These are phyloP conservation scores for Neogale vison DNA, from an alignment of 2,113 vertebrate genomes.

Conservation along the genomic window DNA sequence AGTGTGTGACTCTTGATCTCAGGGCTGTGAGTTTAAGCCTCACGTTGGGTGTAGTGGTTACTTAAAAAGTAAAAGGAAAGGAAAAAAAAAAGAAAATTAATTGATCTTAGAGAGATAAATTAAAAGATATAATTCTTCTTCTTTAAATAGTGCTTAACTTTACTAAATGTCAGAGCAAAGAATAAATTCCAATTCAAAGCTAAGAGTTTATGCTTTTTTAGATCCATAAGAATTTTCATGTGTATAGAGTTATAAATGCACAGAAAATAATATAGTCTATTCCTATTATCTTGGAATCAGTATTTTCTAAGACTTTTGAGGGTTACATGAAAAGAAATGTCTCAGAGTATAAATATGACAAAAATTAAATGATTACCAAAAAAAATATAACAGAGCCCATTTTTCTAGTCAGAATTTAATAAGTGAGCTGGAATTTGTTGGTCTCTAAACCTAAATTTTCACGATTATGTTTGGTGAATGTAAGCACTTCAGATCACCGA, in stretches of 20 bases:
- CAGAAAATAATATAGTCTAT: not conserved
- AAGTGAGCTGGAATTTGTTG: constrained; percentile 21
- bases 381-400: not conserved
- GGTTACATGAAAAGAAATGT: not conserved
- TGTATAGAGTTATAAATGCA: not conserved
- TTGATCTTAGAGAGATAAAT: not conserved
- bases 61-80: not conserved
- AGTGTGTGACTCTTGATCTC: not conserved
- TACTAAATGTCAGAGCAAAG: not conserved
- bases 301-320: constrained; percentile 28
- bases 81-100: not conserved
- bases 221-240: not conserved
- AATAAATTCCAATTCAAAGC: not conserved
- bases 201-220: not conserved
- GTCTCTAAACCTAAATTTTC: constrained; percentile 26
- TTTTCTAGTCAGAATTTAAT: constrained; percentile 50
- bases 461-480: not conserved
- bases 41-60: not conserved
- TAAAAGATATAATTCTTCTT: not conserved
- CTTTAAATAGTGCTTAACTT: not conserved
- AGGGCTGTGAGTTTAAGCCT: not conserved
- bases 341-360: constrained; percentile 40
- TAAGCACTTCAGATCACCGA: constrained; percentile 1
- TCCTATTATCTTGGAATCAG: not conserved
- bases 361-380: constrained; percentile 43